Percentiles rank a stretch among this genome's conserved stretches.
Conservation (phyloP, 2,797 vertebrate species). For the Ctenochaetus hawaiiensis region DNA sequence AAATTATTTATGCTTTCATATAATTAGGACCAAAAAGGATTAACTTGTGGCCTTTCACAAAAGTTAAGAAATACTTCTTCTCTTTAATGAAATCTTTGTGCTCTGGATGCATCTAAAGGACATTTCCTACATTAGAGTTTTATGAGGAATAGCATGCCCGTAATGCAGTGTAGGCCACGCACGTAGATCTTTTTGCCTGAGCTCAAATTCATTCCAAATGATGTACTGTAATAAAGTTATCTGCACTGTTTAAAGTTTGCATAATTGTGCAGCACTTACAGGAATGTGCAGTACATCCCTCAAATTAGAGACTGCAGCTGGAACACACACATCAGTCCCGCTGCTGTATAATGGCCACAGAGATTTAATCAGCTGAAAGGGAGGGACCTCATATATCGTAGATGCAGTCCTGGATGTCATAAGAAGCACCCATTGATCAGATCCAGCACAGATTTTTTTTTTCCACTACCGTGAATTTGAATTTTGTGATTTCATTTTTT, state of each 20-base stretch:
- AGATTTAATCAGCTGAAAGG: conserved; percentile 54
- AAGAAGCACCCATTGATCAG: conserved; percentile 22
- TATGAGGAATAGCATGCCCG: not conserved
- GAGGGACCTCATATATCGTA: conserved; percentile 29
- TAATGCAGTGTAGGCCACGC: not conserved
- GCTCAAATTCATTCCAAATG: not conserved
- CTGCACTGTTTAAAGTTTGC: conserved; percentile 43
- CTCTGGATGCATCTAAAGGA: not conserved
- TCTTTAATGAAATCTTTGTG: not conserved
- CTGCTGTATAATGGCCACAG: conserved; percentile 44
- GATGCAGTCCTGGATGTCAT: conserved; percentile 17
- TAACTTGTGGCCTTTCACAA: not conserved
- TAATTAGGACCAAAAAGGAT: not conserved
- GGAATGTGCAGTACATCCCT: conserved; percentile 44
- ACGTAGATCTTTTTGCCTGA: not conserved
- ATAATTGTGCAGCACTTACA: conserved; percentile 43
- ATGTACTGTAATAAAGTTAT: conserved; percentile 30
- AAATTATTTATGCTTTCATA: not conserved
- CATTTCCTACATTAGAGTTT: not conserved
- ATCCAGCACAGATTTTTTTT: not conserved
- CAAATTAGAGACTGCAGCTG: conserved; percentile 46
- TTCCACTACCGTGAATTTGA: not conserved
- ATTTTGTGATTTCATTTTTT: not conserved
- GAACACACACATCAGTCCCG: conserved; percentile 43
- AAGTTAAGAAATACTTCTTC: not conserved